phyloP scores from a whole-genome alignment of 2,797 vertebrate genomes.

The Staurois parvus region DNA sequence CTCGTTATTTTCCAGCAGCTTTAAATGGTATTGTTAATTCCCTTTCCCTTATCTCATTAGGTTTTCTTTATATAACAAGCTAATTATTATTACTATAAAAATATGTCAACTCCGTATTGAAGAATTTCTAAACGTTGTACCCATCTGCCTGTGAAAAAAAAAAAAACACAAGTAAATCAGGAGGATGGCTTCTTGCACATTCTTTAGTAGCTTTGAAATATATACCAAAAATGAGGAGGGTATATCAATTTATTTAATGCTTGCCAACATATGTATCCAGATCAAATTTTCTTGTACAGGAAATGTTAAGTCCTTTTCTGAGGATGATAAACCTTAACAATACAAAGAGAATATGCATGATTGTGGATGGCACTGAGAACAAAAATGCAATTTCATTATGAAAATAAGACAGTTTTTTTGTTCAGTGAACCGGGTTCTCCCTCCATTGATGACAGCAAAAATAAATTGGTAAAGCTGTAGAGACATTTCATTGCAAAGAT shows the following conservation, averaged over 20 bases:
- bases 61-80: conserved; percentile 12
- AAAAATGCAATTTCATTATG: no score
- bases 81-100: conserved; percentile 43
- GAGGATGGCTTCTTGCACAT: not conserved
- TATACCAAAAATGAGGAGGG: not conserved
- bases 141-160: not conserved
- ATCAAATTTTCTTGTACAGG: not conserved
- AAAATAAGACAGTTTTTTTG: no score
- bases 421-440: no score
- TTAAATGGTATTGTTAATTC: conserved; percentile 12
- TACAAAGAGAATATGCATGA: no score
- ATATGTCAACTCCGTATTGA: conserved; percentile 37
- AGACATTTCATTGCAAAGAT: no score
- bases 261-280: not conserved
- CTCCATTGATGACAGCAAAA: no score
- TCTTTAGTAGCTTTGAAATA: not conserved
- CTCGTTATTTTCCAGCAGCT: not conserved
- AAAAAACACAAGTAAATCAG: not conserved
- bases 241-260: not conserved
- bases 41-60: conserved; percentile 36
- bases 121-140: conserved; percentile 21
- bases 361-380: no score
- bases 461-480: no score
- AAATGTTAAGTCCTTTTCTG: no score
- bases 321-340: no score